Evolutionary conservation across 2,797 vertebrate genomes (phyloP), one percentile per base, ranked within the genome.

Genomic region (Denticeps clupeoides): DNA sequence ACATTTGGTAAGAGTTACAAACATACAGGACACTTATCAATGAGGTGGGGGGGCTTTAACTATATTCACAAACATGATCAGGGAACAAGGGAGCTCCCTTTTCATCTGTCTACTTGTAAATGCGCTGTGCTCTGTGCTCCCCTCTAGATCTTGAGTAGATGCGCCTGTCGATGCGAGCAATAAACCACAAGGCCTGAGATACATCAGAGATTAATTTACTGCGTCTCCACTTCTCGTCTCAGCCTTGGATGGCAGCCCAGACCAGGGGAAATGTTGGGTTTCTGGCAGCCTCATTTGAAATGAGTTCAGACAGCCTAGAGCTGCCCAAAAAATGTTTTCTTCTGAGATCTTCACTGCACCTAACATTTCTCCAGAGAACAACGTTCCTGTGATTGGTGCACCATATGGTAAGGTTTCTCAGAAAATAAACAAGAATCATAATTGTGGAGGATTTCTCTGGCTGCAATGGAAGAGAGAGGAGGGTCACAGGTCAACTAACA

Each of bases 351-450:
- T 61, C 53, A 48, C 59, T 62, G 63, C 51, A 70, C 56, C 49
- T 47, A 46, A 43, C 26, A 25, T 46, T 41, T 58, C 58, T 63
- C 61, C 52, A 3, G 53, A 62, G 60, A 53, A 56, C 22, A 23
- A 22, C 23, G 49, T 55, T 58, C 51, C 38, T 29, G 32, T 55
- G 56, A 53, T 57, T 59, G 61, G 48, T 57, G 59, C 65, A 64
- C 67, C 67, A 68, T 78, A 75, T 82, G 77, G 79, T 75, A 77
- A 74, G 62, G 38, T 68, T 74, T 82, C 80, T 77, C 72, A 54
- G 64, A 65, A 75, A 70, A 70, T 68, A 82, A 75, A 73, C 72
- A 73, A 48, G 60, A 74, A 71, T 77, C 72, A 78, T 78, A 77
- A 81, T 77, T 76, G 73, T 79, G 73, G 71, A 81, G 78, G 76